Evolutionary conservation across 2,113 vertebrate species (phyloP), one percentile per base, ranked within the genome.

Genomic region (Pao palembangensis): DNA sequence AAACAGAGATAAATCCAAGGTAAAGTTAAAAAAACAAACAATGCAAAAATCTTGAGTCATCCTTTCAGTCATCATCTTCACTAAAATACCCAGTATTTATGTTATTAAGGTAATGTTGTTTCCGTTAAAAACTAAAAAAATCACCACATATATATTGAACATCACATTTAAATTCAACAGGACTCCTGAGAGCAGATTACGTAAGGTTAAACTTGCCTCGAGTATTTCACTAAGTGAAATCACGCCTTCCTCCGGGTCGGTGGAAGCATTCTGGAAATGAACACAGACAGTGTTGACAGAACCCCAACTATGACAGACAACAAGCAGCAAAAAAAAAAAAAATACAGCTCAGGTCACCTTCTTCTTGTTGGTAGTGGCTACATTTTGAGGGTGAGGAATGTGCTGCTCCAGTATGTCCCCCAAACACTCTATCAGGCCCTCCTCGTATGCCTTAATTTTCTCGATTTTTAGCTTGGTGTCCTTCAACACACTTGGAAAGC

Each of bases 221-320:
- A 92, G 86, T 68, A 92, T 89, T 56, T 91, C 85, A 79, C 65
- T 82, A 11, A 92, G 78, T 19, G 90, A 88, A 77, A 91, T 76
- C 12, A 88, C 71, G 50, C 88, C 64, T 46, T 58, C 59, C 17
- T 68, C 69, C 7, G 66, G 16, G 15, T 61, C 64, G 4, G 55
- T 49, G 8, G 61, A 20, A 16, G 42, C 13, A n/a, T 42, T 79
- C 86, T 89, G 71, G 25, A 80, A 75, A 48, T 23, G 13, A 78
- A 65, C 58, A 67, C 6, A 25, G 50, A 41, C 31, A 1, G 25
- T 5, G 11, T 5, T 12, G 44, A 34, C 15, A 44, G 34, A 4
- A 21, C 7, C 10, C 20, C 38, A 11, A 10, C 10, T 43, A 44
- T 4, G 25, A 5, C 15, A 14, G 15, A 18, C 16, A 28, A 65